phyloP scores from a whole-genome alignment of 2,888 invertebrate genomes.

The Dendrolimus pini region DNA sequence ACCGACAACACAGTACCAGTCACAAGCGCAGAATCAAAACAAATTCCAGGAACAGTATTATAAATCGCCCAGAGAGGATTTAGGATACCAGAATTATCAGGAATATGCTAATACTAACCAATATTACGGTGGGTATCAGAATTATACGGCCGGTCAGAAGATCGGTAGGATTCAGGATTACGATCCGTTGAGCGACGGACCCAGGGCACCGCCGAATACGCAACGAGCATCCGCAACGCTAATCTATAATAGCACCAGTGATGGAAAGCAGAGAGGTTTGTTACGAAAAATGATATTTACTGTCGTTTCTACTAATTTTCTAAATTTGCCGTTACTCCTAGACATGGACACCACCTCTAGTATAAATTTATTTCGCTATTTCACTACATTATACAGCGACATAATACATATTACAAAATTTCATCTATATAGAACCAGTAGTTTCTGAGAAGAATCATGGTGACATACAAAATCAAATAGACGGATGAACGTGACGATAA shows the following conservation, averaged over 20 bases:
- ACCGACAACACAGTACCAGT: constrained; percentile 7
- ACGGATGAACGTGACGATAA: too few relatives aligned
- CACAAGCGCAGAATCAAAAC: constrained; percentile 13
- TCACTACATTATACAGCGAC: too few relatives aligned
- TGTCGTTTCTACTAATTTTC: neutral
- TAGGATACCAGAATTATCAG: constrained; percentile 39
- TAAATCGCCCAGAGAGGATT: constrained; percentile 19
- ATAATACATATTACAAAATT: too few relatives aligned
- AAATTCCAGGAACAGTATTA: constrained; percentile 28
- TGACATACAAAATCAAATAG: too few relatives aligned
- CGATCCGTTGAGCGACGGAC: constrained; percentile 85
- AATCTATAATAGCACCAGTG: constrained; percentile 82
- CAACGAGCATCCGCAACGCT: constrained; percentile 88
- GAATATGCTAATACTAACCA: constrained; percentile 34
- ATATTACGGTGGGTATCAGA: constrained; percentile 33
- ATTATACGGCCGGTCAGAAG: constrained; percentile 46
- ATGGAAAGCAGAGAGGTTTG: constrained; percentile 55
- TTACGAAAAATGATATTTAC: constrained; percentile 5
- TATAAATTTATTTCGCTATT: too few relatives aligned
- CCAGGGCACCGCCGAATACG: constrained; percentile 82
- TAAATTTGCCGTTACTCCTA: too few relatives aligned
- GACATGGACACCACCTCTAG: too few relatives aligned
- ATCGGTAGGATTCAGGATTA: constrained; percentile 88
- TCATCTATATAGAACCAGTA: too few relatives aligned
- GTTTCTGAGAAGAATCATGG: too few relatives aligned